Evolutionary conservation across 2,113 vertebrate species (phyloP), one percentile per base, ranked within the genome.

Genomic region (Melanerpes formicivorus): DNA sequence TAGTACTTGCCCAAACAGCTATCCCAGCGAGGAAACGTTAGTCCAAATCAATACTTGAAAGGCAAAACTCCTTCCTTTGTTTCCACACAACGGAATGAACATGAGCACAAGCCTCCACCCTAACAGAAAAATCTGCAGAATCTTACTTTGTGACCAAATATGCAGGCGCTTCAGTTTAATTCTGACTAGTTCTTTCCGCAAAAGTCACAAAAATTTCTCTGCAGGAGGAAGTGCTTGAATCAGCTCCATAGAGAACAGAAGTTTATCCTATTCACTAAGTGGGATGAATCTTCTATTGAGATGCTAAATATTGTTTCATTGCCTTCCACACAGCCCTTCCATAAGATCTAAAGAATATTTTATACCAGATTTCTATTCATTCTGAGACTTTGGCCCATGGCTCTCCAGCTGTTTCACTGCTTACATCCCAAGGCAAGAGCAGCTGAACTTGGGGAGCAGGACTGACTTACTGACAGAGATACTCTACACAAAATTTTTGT

Each of bases 231-330:
- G 76, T 95, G 87, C 89, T 92, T 93, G 93, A 90, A 63, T 96
- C 95, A 96, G 91, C 87, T 93, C 70, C 79, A 48, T 18, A 80
- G 76, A 93, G 71, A 90, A 87, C 73, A 93, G 77, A 93, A 93
- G 95, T 90, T 94, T 91, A 78, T 85, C 75, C 76, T 89, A 85
- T 93, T 96, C 87, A 92, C 19, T 55, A 75, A 90, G 50, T 91
- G 65, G 27, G 70, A 91, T 91, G 85, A 90, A 69, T 93, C 84
- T 88, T 92, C 76, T 92, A 90, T 90, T 96, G 83, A 96, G 91
- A 95, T 95, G 95, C 91, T 93, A 95, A 94, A 70, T 94, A 78
- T 82, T 77, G 54, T 77, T 90, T 91, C 76, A 75, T 58, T 95
- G 82, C 87, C 37, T 94, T 84, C 89, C 46, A 64, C 80, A 74